Evolutionary conservation across 2,888 invertebrate genomes (phyloP).

Genomic region (Chouioia cunea): DNA sequence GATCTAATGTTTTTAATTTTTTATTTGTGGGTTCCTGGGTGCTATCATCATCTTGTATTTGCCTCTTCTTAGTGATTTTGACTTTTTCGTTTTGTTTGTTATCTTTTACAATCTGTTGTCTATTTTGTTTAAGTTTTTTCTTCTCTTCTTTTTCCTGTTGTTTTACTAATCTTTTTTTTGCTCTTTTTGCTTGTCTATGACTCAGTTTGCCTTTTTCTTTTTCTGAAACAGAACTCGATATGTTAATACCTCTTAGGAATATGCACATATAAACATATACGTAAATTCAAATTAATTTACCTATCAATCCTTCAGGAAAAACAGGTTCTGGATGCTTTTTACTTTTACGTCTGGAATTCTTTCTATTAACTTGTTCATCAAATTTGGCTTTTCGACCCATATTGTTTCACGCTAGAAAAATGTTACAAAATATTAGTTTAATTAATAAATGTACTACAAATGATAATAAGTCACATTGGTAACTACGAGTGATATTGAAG

Average conservation of each 20-base stretch:
- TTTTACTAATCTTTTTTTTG: slow-evolving; percentile 71
- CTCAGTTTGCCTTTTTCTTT: slow-evolving; percentile 73
- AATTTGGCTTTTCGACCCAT: slow-evolving; percentile 92
- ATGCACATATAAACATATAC: slow-evolving; percentile 7
- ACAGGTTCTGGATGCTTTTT: slow-evolving; percentile 88
- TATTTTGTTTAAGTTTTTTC: slow-evolving; percentile 42
- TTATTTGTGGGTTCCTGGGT: slow-evolving; percentile 39
- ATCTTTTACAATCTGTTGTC: slow-evolving; percentile 10
- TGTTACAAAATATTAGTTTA: slow-evolving; percentile 2
- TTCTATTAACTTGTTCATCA: slow-evolving; percentile 78
- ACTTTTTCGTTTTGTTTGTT: slow-evolving; percentile 9
- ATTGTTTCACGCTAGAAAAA: slow-evolving; percentile 51
- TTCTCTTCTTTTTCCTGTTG: slow-evolving; percentile 51
- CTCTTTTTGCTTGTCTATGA: slow-evolving; percentile 79
- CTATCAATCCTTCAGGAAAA: slow-evolving; percentile 73
- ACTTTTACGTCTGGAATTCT: slow-evolving; percentile 88
- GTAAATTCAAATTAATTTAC: slow-evolving; percentile 61
- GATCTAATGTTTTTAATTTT: slow-evolving; percentile 44
- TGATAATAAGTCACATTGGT: background rate
- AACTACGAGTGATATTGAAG: background rate
- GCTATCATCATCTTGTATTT: slow-evolving; percentile 22
- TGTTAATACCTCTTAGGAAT: slow-evolving; percentile 1
- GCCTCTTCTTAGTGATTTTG: slow-evolving; percentile 38
- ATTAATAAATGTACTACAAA: slow-evolving; percentile 8
- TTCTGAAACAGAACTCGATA: slow-evolving; percentile 58